Evolutionary conservation across 2,888 invertebrate genomes (phyloP), one percentile per base, ranked within the genome.

Genomic region (Lepidonotus clava): DNA sequence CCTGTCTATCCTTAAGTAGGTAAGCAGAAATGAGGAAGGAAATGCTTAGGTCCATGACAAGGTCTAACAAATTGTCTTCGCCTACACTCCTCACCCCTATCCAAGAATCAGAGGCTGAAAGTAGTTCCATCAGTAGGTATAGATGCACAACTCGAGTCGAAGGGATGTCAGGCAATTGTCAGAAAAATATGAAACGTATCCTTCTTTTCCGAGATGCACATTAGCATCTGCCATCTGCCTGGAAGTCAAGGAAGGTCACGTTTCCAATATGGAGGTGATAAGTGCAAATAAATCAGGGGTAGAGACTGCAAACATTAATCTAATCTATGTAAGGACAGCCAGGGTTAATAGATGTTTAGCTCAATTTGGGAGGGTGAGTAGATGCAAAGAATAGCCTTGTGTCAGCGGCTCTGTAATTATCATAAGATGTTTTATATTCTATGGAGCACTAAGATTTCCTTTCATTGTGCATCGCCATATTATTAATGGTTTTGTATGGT

Each of bases 241-340:
- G 28, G 71, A 38, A 38, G 71, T 71, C 71, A 71, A 36, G 21
- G 36, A 38, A 38, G 71, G 71, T 71, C 36, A 71, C 28, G 71
- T 38, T 36, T 71, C 36, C 71, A 71, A 71, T 71, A 71, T 71
- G 71, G 71, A 34, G 36, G 24, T 38, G 71, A 61, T 28, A 71
- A 38, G 36, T 71, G 8, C 38, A 38, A 71, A 71, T 71, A 21
- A 34, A 38, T 71, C 18, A 71, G 71, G 38, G 38, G 71, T n/a
- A n/a, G n/a, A n/a, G n/a, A n/a, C n/a, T n/a, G n/a, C n/a, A n/a
- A n/a, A n/a, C n/a, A n/a, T n/a, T n/a, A n/a, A n/a, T n/a, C n/a
- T n/a, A n/a, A n/a, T n/a, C n/a, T n/a, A n/a, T n/a, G n/a, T n/a
- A n/a, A n/a, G n/a, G n/a, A n/a, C n/a, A n/a, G n/a, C n/a, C n/a